Base-by-base conservation (phyloP, 2,888 invertebrate species). In the Acanthopleura granulata region DNA sequence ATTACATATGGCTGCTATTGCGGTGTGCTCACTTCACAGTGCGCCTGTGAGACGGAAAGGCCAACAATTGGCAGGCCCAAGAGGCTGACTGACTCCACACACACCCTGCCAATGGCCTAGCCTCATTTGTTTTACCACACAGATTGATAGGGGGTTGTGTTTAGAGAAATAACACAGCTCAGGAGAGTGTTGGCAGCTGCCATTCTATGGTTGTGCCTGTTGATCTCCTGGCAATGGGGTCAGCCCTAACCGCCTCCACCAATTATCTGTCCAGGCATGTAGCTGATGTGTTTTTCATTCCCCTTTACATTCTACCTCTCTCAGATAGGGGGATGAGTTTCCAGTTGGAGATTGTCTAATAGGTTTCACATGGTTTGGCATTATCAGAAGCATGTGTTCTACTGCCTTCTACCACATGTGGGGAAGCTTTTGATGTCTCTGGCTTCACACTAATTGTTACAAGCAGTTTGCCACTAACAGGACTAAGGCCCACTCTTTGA, bases 51-150 rank as follows among this genome's bases (percentile, higher is more conserved):
- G 18, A 57, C 57, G n/a, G n/a, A n/a, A 40, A 6, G 40, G 9
- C 4, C 40, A 40, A 40, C 40, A 40, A 40, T 40, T 40, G 40
- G 40, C 40, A 40, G 9, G 40, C 40, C 40, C 40, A 40, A 40
- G 40, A 6, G 4, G 3, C 40, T 40, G 40, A 40, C 40, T 40
- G 40, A 40, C 40, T 40, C 40, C 40, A 40, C 9, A 22, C 9
- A 22, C 12, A 57, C 57, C 57, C 57, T 22, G 22, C n/a, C 57
- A n/a, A 18, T 57, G n/a, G n/a, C 18, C n/a, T 57, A 57, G 57
- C 57, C 18, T 57, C n/a, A 22, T 57, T 66, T 66, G 66, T 66
- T 66, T 66, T 66, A 27, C 66, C 66, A 66, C 66, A 66, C 66
- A 66, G 29, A 66, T 66, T 66, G 22, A 66, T 27, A 66, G 22